Conservation (phyloP, 92 coral and sea anemone genomes). For the Hydrozoanthus gracilis region DNA sequence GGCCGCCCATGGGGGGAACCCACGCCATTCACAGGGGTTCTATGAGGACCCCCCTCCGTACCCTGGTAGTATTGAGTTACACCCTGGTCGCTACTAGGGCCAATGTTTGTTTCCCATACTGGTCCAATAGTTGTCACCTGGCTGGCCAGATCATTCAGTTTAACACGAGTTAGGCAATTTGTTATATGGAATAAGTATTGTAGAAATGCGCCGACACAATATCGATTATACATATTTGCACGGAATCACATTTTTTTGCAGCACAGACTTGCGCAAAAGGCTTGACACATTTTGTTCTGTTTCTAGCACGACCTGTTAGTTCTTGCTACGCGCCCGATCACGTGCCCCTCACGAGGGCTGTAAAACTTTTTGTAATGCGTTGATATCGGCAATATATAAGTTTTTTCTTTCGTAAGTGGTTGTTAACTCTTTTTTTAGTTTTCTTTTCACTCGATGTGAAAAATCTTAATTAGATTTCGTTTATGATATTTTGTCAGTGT, state of each 20-base stretch:
- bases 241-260: not conserved
- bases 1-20: slow-evolving; percentile 6
- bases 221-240: not conserved
- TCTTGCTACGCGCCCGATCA: not conserved
- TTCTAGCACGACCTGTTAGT: not conserved
- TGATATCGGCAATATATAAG: no score
- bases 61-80: slow-evolving; percentile 17
- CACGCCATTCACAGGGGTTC: slow-evolving; percentile 31
- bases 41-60: slow-evolving; percentile 55
- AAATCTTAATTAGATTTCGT: no score
- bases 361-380: no score
- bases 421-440: no score
- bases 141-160: slow-evolving; percentile 34
- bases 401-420: no score
- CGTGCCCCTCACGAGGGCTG: no score
- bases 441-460: no score
- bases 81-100: slow-evolving; percentile 11
- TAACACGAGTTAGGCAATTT: not conserved
- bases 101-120: not conserved
- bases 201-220: not conserved
- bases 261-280: not conserved
- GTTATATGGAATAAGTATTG: not conserved
- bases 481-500: no score
- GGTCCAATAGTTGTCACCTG: slow-evolving; percentile 12
- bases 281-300: not conserved